Base-by-base conservation (phyloP, 1,140 invertebrate genomes). In the Phymastichus coffea region DNA sequence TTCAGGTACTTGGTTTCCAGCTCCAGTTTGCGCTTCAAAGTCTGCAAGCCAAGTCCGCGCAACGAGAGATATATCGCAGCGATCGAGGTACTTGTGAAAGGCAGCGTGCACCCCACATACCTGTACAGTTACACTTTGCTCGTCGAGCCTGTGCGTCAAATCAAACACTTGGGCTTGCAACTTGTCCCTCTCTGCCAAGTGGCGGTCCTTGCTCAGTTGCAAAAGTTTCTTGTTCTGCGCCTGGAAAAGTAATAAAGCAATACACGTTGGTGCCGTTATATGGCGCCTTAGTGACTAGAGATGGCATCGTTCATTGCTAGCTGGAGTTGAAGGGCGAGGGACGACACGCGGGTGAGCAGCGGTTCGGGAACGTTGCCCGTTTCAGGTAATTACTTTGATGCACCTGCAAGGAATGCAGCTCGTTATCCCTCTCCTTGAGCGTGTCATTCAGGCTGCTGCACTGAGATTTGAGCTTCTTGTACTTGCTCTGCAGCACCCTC, bases 1-100 rank as follows among this genome's bases (percentile, higher is more conserved):
- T 85, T 86, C 52, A 84, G 84, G 63, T 86, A 89, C 76, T 91
- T 91, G 12, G 80, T 81, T 74, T 91, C 88, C 35, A 91, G 69
- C 25, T 83, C 78, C 10, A 90, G 70, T 64, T 87, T 87, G 46
- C 86, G 83, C 30, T 87, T 85, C 46, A 91, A 77, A 14, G 81
- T 78, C 74, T 81, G 28, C 33, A 51, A 30, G n/a, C n/a, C n/a
- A n/a, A n/a, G n/a, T n/a, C n/a, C n/a, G n/a, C n/a, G n/a, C n/a
- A n/a, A n/a, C n/a, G n/a, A n/a, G n/a, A n/a, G n/a, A n/a, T n/a
- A n/a, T n/a, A n/a, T n/a, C n/a, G n/a, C n/a, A n/a, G n/a, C n/a
- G n/a, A n/a, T n/a, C n/a, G n/a, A n/a, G n/a, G n/a, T n/a, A n/a
- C n/a, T n/a, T n/a, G n/a, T n/a, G n/a, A n/a, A n/a, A n/a, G n/a